Evolutionary conservation across 2,797 vertebrate species (phyloP).

Genomic region (Otus scops): DNA sequence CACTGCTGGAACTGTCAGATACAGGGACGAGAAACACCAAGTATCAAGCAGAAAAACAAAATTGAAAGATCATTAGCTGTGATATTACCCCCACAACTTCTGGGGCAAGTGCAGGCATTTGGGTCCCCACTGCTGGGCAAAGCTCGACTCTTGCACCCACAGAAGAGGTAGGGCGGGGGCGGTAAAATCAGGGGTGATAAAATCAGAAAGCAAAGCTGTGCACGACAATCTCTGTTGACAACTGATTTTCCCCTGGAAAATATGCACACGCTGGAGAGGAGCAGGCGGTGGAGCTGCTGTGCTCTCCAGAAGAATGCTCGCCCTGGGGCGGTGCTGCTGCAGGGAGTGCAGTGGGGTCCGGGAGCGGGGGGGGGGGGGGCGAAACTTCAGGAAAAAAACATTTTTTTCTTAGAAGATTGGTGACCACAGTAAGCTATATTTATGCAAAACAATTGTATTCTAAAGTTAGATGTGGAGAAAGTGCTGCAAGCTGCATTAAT

Average conservation of each 20-base stretch:
- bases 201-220: background rate
- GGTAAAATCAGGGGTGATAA: background rate
- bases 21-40: background rate
- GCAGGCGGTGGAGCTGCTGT: background rate
- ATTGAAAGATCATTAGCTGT: background rate
- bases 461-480: background rate
- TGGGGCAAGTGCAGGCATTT: background rate
- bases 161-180: background rate
- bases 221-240: background rate
- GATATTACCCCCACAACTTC: background rate
- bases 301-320: background rate
- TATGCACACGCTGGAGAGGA: background rate
- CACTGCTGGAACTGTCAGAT: background rate
- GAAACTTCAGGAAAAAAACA: background rate
- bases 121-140: background rate
- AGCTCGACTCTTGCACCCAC: background rate
- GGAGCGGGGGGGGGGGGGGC: too few relatives aligned
- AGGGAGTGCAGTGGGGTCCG: background rate
- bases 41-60: background rate
- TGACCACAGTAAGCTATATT: background rate
- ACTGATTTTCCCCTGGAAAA: background rate
- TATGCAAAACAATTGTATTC: background rate
- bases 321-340: background rate
- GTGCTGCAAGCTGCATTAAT: background rate
- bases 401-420: background rate